Percentiles rank a stretch among this genome's conserved stretches.
phyloP scores from a whole-genome alignment of 1,140 invertebrate species.

The Cryptotermes secundus region DNA sequence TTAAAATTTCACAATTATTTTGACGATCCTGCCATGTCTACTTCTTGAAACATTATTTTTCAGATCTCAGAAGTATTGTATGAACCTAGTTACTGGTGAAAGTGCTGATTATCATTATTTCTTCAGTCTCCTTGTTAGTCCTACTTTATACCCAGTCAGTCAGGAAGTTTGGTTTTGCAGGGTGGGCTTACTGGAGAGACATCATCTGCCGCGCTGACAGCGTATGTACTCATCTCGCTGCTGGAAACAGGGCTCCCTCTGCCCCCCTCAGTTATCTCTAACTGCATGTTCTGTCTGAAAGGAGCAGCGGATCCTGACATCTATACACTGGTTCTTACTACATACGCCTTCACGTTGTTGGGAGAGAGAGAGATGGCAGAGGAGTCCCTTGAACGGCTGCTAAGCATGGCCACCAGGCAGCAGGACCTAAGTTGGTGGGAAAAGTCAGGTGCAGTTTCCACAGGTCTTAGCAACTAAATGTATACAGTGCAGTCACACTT shows the following conservation, averaged over 20 bases:
- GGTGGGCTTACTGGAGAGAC: slow-evolving; percentile 63
- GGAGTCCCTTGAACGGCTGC: slow-evolving; percentile 36
- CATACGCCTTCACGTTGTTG: slow-evolving; percentile 62
- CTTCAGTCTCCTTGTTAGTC: too few species aligned
- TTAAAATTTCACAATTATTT: too few species aligned
- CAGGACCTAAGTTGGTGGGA: slow-evolving; percentile 52
- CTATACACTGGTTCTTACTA: slow-evolving; percentile 59
- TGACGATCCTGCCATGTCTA: too few species aligned
- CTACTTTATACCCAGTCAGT: background rate
- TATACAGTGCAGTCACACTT: too few species aligned
- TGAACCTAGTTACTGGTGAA: too few species aligned
- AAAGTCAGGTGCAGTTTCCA: slow-evolving; percentile 36
- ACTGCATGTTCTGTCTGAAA: slow-evolving; percentile 60
- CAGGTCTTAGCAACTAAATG: too few species aligned
- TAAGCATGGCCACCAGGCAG: slow-evolving; percentile 32
- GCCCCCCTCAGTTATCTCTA: slow-evolving; percentile 48
- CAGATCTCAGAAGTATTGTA: too few species aligned
- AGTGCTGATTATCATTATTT: too few species aligned
- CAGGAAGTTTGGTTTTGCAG: slow-evolving; percentile 41
- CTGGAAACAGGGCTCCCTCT: slow-evolving; percentile 56
- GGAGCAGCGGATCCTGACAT: slow-evolving; percentile 48
- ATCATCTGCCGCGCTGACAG: slow-evolving; percentile 60
- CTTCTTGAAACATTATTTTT: too few species aligned
- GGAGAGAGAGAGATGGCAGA: slow-evolving; percentile 41
- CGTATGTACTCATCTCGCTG: slow-evolving; percentile 65